Evolutionary conservation across 2,797 vertebrate species (phyloP).

Genomic region (Poecilia velifera): DNA sequence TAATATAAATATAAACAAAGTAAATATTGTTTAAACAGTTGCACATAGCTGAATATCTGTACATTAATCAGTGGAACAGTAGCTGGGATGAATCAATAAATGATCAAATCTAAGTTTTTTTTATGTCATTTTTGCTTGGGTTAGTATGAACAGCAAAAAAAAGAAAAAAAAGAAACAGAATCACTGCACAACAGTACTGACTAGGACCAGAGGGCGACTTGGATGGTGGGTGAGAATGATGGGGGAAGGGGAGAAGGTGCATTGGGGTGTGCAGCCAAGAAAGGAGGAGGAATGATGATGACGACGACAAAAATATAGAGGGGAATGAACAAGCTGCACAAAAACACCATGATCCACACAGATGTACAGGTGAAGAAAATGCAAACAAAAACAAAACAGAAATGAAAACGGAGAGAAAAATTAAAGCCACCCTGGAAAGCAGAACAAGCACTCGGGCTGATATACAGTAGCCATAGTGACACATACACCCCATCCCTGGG

Average conservation of each 20-base stretch:
- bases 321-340: not conserved
- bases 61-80: not conserved
- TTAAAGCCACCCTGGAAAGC: not conserved
- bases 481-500: conserved; percentile 25
- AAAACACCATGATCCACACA: not conserved
- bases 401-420: conserved; percentile 7
- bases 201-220: conserved; percentile 63
- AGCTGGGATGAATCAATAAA: not conserved
- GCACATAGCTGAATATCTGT: not conserved
- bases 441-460: not conserved
- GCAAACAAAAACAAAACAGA: not conserved
- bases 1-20: not conserved
- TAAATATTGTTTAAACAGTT: not conserved
- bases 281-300: conserved; percentile 16
- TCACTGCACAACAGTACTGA: conserved; percentile 33
- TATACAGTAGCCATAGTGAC: conserved; percentile 24
- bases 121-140: not conserved
- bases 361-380: not conserved
- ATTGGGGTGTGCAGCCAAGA: conserved; percentile 46
- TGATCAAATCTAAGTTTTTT: not conserved
- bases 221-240: conserved; percentile 43
- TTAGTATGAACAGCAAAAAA: not conserved
- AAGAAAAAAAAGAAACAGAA: not conserved
- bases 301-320: not conserved
- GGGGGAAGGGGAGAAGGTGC: conserved; percentile 63